Conservation (phyloP, 2,113 vertebrate species). For the Prionailurus viverrinus region DNA sequence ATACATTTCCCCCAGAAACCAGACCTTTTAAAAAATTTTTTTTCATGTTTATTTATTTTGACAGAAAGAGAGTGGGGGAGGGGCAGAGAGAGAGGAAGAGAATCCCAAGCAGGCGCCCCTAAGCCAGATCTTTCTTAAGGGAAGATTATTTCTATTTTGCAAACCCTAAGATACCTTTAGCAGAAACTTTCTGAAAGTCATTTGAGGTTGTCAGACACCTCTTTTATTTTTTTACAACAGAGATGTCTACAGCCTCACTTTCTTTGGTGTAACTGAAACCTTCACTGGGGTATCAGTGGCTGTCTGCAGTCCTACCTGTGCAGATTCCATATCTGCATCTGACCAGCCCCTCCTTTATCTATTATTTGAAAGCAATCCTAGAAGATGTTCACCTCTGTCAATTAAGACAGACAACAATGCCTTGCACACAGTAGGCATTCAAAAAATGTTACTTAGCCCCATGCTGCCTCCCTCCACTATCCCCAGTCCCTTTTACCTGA, state of each 20-base stretch:
- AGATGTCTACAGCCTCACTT: not conserved
- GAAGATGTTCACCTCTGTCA: not conserved
- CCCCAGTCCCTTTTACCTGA: not conserved
- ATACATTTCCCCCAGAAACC: constrained; percentile 22
- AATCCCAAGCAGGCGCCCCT: too few species aligned
- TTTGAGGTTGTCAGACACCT: constrained; percentile 28
- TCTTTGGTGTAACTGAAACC: not conserved
- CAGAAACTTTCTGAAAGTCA: constrained; percentile 50
- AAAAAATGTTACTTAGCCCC: not conserved
- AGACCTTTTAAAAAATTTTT: not conserved
- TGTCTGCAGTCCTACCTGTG: not conserved
- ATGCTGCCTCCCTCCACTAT: not conserved
- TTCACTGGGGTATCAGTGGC: not conserved
- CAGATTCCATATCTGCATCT: not conserved
- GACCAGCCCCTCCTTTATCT: not conserved
- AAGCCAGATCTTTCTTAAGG: constrained; percentile 37
- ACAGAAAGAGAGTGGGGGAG: too few species aligned
- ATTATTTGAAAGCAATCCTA: not conserved
- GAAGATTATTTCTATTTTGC: constrained; percentile 24
- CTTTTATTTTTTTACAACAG: not conserved
- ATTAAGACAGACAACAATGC: not conserved
- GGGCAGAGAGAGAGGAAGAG: too few species aligned
- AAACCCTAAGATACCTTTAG: constrained; percentile 39
- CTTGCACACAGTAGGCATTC: not conserved
- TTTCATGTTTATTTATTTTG: too few species aligned